Evolutionary conservation across 53 echinoderm and acorn worm species (phyloP).

Genomic region (Apostichopus leukothele): DNA sequence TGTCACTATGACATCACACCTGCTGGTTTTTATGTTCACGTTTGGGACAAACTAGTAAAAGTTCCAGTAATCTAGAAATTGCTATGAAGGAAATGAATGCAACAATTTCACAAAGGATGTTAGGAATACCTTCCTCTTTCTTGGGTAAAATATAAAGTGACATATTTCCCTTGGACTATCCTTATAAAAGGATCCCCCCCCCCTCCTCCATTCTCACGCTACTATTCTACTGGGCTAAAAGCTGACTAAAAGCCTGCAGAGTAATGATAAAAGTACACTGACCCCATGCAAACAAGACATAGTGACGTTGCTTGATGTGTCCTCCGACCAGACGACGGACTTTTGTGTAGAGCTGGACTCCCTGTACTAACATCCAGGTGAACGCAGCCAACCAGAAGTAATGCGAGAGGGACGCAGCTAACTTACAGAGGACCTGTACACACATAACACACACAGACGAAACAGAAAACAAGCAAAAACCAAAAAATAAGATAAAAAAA

Average conservation of each 20-base stretch:
- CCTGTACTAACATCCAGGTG: slow-evolving; percentile 73
- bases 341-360: slow-evolving; percentile 72
- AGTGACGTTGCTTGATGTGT: slow-evolving; percentile 57
- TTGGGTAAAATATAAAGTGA: neutral
- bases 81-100: no score
- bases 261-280: neutral
- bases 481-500: no score
- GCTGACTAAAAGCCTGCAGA: neutral
- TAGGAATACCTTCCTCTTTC: no score
- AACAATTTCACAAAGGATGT: no score
- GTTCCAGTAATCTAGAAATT: no score
- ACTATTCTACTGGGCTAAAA: neutral
- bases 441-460: neutral
- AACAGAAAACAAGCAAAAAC: no score
- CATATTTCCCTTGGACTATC: neutral
- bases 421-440: slow-evolving; percentile 53
- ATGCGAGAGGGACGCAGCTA: slow-evolving; percentile 54
- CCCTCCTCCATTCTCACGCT: neutral
- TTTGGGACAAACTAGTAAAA: no score
- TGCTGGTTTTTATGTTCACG: no score
- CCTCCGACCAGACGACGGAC: slow-evolving; percentile 58
- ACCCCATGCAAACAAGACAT: slow-evolving; percentile 69
- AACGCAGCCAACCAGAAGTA: slow-evolving; percentile 71
- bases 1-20: no score
- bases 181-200: neutral